phyloP scores from a whole-genome alignment of 2,888 invertebrate species.

The Melanostoma scalare region DNA sequence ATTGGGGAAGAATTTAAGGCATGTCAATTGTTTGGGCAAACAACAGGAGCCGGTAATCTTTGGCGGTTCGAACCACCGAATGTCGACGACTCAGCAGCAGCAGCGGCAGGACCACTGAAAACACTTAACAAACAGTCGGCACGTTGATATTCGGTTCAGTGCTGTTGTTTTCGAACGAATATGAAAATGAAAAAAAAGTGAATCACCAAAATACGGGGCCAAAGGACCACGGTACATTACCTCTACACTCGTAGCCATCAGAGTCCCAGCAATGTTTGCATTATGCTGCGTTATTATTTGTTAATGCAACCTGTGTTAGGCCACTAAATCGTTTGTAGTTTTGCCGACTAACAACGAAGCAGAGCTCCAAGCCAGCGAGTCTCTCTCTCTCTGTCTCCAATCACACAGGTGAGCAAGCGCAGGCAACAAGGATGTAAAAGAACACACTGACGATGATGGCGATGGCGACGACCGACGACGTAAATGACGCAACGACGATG shows the following conservation, averaged over 20 bases:
- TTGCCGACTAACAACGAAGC: conserved; percentile 42
- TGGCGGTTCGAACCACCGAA: conserved; percentile 57
- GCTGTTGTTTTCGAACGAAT: conserved; percentile 43
- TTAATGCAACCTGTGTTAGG: conserved; percentile 71
- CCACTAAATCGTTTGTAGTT: conserved; percentile 71
- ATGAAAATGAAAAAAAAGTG: conserved; percentile 17
- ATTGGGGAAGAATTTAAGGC: conserved; percentile 64
- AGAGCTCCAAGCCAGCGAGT: conserved; percentile 1
- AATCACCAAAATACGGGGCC: conserved; percentile 40
- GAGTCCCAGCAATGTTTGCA: conserved; percentile 60
- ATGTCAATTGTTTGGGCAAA: conserved; percentile 71
- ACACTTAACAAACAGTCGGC: conserved; percentile 43
- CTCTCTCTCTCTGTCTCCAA: too few species aligned
- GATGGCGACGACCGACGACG: conserved; percentile 2
- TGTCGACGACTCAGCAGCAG: conserved; percentile 13
- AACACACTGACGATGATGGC: neutral
- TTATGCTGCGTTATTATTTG: conserved; percentile 67
- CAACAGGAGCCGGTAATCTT: conserved; percentile 62
- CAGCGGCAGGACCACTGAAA: conserved; percentile 21
- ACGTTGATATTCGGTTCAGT: conserved; percentile 45
- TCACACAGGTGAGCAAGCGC: conserved; percentile 37
- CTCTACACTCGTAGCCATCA: neutral
- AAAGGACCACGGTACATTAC: conserved; percentile 68
- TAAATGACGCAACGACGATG: conserved; percentile 50
- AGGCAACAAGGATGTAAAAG: conserved; percentile 45